Percentiles rank a stretch among this genome's conserved stretches.
Conservation (phyloP, 2,113 vertebrate genomes). For the Pogonocichla stellata region DNA sequence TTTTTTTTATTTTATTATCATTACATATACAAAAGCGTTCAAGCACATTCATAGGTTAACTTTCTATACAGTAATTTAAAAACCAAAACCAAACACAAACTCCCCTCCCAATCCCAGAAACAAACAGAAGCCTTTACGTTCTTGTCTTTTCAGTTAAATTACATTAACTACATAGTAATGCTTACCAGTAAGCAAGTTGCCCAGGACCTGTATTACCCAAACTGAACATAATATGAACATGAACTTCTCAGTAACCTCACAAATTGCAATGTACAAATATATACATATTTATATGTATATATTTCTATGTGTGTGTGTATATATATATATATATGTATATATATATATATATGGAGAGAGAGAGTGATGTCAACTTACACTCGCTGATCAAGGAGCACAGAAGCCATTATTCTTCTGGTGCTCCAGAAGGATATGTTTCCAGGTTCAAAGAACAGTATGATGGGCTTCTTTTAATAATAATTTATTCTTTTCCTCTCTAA, state of each 20-base stretch:
- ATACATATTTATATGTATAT: background rate
- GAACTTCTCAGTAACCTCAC: background rate
- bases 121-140: background rate
- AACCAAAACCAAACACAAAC: background rate
- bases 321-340: background rate
- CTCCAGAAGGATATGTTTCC: background rate
- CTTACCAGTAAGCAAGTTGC: background rate
- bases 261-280: background rate
- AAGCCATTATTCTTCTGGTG: background rate
- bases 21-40: background rate
- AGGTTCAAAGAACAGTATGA: background rate
- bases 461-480: background rate
- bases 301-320: background rate
- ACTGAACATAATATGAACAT: background rate
- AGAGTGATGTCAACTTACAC: background rate
- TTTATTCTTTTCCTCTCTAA: background rate
- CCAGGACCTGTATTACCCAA: background rate
- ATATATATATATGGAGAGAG: too few relatives aligned
- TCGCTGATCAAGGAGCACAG: background rate
- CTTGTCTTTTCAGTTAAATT: background rate
- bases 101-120: fast-evolving
- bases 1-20: background rate
- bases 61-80: background rate
- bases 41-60: background rate
- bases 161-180: background rate